Conservation (phyloP, 2,113 vertebrate species). For the Irena cyanogastra region DNA sequence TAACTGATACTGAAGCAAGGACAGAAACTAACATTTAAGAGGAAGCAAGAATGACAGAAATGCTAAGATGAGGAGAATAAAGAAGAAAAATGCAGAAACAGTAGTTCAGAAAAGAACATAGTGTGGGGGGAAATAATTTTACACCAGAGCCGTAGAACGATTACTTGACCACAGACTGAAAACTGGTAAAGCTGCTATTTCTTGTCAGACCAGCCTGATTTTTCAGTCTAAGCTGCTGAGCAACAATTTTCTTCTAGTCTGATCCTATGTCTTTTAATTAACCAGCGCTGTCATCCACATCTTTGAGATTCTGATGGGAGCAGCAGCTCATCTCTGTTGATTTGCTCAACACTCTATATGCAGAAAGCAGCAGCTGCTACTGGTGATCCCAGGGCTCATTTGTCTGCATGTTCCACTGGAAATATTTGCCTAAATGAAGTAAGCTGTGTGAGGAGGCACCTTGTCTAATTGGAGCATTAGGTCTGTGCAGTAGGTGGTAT, state of each 20-base stretch:
- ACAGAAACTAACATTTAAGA: slow-evolving; percentile 20
- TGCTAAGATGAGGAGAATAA: not conserved
- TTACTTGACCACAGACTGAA: not conserved
- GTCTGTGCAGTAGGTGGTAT: not conserved
- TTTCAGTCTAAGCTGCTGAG: not conserved
- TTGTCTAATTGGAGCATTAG: not conserved
- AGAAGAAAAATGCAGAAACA: not conserved
- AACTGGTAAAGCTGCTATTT: not conserved
- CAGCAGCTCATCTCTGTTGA: not conserved
- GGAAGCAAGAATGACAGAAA: slow-evolving; percentile 13
- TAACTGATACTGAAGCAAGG: not conserved
- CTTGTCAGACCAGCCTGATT: not conserved
- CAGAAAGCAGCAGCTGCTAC: slow-evolving; percentile 30
- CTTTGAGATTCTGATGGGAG: not conserved
- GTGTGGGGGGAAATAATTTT: not conserved
- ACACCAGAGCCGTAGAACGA: not conserved
- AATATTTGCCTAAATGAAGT: not conserved
- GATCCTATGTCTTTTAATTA: slow-evolving; percentile 21
- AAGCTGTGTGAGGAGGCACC: not conserved
- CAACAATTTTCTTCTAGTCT: not conserved
- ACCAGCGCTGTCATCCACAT: not conserved
- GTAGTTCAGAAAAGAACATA: not conserved
- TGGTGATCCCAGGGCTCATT: not conserved
- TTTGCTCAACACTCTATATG: not conserved
- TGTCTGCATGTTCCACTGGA: not conserved